Conservation (phyloP, 2,113 vertebrate genomes). For the Lophotis ruficrista region DNA sequence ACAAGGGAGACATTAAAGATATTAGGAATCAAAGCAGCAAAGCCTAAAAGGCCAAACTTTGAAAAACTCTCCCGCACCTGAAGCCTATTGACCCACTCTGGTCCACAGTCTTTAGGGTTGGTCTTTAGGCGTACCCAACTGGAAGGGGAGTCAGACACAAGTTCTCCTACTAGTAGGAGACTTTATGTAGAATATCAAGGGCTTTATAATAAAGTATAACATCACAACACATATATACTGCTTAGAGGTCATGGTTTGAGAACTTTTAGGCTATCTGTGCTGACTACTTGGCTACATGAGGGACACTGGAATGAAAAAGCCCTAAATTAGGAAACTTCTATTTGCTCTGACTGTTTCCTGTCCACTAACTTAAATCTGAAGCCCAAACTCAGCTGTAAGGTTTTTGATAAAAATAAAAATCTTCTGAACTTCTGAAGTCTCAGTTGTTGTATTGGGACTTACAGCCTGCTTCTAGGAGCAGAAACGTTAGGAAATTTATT, state of each 20-base stretch:
- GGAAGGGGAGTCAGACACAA: background rate
- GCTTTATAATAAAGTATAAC: accelerated
- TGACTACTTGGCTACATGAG: background rate
- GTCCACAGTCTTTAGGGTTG: background rate
- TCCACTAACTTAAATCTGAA: background rate
- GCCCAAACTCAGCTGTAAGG: background rate
- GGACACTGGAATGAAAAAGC: background rate
- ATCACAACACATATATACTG: background rate
- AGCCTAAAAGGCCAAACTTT: background rate
- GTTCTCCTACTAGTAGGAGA: background rate
- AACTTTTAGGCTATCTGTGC: background rate
- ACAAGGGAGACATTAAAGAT: background rate
- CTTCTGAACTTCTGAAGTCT: background rate
- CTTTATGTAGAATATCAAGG: no score
- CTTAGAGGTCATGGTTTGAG: background rate
- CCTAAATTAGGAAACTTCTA: background rate
- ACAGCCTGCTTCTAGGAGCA: background rate
- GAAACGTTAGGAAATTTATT: background rate
- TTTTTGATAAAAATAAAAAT: background rate
- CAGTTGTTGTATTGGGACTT: background rate
- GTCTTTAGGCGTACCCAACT: background rate
- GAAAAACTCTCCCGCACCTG: background rate
- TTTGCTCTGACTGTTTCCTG: background rate
- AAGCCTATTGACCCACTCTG: background rate
- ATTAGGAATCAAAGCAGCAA: background rate